Percentiles rank a stretch among this genome's conserved stretches.
These are phyloP conservation scores for Trididemnum nubilum DNA, from an alignment of 23 tunicate genomes.

Conservation along the genomic window DNA sequence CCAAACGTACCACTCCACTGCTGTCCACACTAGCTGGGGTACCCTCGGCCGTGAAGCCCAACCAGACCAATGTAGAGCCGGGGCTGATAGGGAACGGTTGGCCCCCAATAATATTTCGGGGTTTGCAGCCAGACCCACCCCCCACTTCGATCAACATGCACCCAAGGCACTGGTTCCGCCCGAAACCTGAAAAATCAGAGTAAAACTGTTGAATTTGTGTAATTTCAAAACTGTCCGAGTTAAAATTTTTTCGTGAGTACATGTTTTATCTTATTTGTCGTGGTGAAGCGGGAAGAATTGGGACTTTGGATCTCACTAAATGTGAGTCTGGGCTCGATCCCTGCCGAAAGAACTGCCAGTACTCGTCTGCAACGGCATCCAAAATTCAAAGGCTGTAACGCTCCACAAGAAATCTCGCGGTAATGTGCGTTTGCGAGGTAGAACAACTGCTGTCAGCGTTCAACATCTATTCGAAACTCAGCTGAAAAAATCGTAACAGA, in stretches of 20 bases:
- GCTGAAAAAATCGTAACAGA: no score
- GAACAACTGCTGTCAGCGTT: no score
- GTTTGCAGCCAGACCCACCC: constrained; percentile 59
- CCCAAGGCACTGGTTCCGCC: constrained; percentile 71
- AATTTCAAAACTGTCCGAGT: no score
- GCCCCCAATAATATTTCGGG: constrained; percentile 57
- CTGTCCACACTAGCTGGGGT: constrained; percentile 83
- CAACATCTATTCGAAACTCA: no score
- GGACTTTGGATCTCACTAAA: no score
- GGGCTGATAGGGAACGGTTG: constrained; percentile 58
- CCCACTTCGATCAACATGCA: constrained; percentile 87
- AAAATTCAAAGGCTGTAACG: no score
- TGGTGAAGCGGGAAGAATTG: background rate
- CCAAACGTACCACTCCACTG: constrained; percentile 70
- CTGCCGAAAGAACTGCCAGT: no score
- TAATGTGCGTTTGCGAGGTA: no score
- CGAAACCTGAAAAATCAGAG: constrained; percentile 69
- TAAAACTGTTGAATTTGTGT: background rate
- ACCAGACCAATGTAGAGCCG: constrained; percentile 73
- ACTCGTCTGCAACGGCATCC: no score
- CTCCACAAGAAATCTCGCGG: background rate
- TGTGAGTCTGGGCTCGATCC: no score
- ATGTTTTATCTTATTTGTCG: background rate
- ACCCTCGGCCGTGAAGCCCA: constrained; percentile 96
- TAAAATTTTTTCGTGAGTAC: no score